phyloP scores from a whole-genome alignment of 1,140 invertebrate species.

The Argopecten irradians region DNA sequence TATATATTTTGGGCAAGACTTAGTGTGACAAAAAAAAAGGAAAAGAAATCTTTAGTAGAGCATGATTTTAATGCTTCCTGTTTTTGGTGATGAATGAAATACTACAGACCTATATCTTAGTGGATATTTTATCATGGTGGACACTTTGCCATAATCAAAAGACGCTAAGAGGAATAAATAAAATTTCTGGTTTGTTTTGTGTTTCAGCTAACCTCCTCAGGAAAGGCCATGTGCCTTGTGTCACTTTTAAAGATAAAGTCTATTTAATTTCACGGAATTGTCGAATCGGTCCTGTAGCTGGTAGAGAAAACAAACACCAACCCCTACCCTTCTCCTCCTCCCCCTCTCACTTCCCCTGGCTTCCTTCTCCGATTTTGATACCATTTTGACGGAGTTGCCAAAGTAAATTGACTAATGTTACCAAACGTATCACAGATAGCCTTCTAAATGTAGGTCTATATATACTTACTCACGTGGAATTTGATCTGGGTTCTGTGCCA shows the following conservation, averaged over 20 bases:
- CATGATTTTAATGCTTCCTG: too few species aligned
- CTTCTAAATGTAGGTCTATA: background rate
- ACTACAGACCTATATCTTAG: too few species aligned
- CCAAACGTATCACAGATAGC: background rate
- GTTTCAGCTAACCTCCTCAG: background rate
- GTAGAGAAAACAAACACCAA: background rate
- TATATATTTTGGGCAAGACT: too few species aligned
- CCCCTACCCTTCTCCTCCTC: too few species aligned
- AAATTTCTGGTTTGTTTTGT: background rate
- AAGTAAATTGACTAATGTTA: background rate
- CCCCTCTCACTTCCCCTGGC: background rate
- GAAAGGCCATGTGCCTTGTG: background rate
- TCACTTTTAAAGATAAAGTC: background rate
- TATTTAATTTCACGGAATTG: background rate
- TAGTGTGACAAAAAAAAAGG: too few species aligned
- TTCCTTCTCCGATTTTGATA: background rate
- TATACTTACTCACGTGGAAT: background rate
- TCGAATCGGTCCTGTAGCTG: background rate
- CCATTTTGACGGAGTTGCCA: background rate
- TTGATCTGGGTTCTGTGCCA: background rate
- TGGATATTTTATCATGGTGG: too few species aligned
- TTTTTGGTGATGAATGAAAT: too few species aligned
- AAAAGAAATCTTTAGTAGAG: too few species aligned
- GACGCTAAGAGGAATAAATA: too few species aligned
- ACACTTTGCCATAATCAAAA: too few species aligned